Evolutionary conservation across 2,797 vertebrate genomes (phyloP), one percentile per base, ranked within the genome.

Genomic region (Microhierax caerulescens): DNA sequence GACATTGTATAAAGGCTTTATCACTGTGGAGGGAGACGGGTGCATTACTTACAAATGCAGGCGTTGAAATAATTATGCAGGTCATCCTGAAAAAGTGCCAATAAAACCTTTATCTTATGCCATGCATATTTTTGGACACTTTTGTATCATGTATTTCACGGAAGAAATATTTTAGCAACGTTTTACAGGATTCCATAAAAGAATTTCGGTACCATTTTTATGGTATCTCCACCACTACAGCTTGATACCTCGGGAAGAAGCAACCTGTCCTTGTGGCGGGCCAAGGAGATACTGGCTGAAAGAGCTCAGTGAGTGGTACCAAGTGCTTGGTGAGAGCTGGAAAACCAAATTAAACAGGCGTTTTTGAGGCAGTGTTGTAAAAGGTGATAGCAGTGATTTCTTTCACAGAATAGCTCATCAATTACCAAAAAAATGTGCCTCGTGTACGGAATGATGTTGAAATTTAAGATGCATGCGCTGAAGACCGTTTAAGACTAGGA

Each of bases 121-220:
- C 21, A 1, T 5, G 11, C 7, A 1, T 21, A 0, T 59, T 77
- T 79, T 51, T 11, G 1, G 30, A 39, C 3, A 0, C 21, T 81
- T 65, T 81, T 56, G 5, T 78, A 1, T 61, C 36, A 9, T 2
- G 0, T 23, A 4, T 59, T 83, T 88, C 75, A 50, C 13, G 63
- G 45, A 64, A n/a, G 19, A 86, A 37, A 10, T 14, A n/a, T n/a
- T 77, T 60, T 4, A 56, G 32, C 13, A 4, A 20, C 28, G 27
- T 25, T 54, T 59, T 79, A 61, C 9, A 39, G 60, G 48, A 54
- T 30, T 22, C 25, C 27, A 32, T 11, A 24, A 32, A n/a, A 78
- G 53, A 32, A 36, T 59, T 76, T 92, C 65, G 51, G 37, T 59
- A 4, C 24, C 3, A 0, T 24, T 82, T 87, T 61, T 27, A 0